Evolutionary conservation across 2,888 invertebrate genomes (phyloP).

Genomic region (Hedychridium roseum): DNA sequence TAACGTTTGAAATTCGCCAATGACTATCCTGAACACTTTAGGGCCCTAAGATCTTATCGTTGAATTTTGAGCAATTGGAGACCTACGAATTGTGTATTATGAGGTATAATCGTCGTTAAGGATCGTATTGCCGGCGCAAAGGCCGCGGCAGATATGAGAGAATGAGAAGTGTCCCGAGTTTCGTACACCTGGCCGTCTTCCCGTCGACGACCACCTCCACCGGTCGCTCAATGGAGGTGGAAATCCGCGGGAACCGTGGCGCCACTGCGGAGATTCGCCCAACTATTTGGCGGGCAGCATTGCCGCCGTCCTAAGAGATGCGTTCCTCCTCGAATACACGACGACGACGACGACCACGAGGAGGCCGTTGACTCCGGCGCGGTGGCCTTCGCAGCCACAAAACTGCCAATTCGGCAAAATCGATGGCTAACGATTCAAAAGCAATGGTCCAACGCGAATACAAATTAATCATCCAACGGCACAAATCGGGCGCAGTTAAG

Average conservation of each 20-base stretch:
- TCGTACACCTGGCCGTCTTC: constrained; percentile 39
- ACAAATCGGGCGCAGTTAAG: too few species aligned
- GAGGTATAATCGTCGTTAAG: too few species aligned
- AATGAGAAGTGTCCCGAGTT: constrained; percentile 32
- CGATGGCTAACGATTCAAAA: too few species aligned
- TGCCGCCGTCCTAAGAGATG: constrained; percentile 25
- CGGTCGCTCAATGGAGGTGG: constrained; percentile 29
- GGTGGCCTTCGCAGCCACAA: constrained; percentile 40
- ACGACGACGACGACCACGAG: constrained; percentile 27
- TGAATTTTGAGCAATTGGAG: too few species aligned
- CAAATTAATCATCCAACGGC: too few species aligned
- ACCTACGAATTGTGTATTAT: too few species aligned
- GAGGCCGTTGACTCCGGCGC: constrained; percentile 26
- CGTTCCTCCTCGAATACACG: constrained; percentile 20
- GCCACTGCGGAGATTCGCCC: constrained; percentile 29
- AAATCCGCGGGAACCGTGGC: constrained; percentile 24
- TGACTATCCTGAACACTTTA: too few species aligned
- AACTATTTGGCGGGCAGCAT: constrained; percentile 26
- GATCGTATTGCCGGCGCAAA: constrained; percentile 34
- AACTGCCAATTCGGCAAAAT: constrained; percentile 3
- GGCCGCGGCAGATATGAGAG: constrained; percentile 48
- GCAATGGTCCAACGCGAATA: too few species aligned
- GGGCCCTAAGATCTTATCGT: too few species aligned
- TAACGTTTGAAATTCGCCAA: too few species aligned
- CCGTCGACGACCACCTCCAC: constrained; percentile 29